Conservation (phyloP, 2,888 invertebrate genomes). For the Andrena hattorfiana region DNA sequence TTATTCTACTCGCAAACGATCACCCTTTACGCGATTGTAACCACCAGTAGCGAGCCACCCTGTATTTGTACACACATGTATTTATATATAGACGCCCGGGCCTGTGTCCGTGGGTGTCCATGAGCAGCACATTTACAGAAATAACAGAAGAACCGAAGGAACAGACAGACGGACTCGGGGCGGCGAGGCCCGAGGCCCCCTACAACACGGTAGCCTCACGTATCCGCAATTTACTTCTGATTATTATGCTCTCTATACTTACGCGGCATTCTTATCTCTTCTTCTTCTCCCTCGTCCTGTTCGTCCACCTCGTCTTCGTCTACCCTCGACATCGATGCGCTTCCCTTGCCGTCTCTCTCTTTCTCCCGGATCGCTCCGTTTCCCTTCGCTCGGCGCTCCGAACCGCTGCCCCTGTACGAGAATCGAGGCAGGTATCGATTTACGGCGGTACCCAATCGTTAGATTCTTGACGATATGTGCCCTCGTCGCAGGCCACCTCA, state of each 20-base stretch:
- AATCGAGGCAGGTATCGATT: slow-evolving; percentile 67
- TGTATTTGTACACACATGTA: neutral
- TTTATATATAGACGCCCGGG: neutral
- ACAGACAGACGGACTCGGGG: slow-evolving; percentile 40
- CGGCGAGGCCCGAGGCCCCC: slow-evolving; percentile 57
- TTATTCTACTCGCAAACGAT: too few species aligned
- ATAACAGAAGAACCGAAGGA: slow-evolving; percentile 42
- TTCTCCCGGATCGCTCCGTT: slow-evolving; percentile 3
- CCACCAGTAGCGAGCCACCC: too few species aligned
- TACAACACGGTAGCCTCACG: slow-evolving; percentile 85
- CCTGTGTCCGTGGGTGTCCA: neutral
- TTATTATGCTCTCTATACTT: slow-evolving; percentile 83
- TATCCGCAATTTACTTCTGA: slow-evolving; percentile 84
- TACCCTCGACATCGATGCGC: slow-evolving; percentile 16
- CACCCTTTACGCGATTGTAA: too few species aligned
- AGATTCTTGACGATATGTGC: slow-evolving; percentile 43
- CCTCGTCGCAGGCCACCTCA: slow-evolving; percentile 25
- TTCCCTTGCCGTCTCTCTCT: slow-evolving; percentile 11
- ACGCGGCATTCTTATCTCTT: slow-evolving; percentile 76
- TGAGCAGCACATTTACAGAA: slow-evolving; percentile 11
- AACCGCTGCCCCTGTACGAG: slow-evolving; percentile 33
- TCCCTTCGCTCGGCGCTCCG: neutral
- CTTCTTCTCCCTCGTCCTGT: slow-evolving; percentile 35
- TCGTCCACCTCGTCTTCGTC: slow-evolving; percentile 18
- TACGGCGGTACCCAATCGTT: slow-evolving; percentile 57